Evolutionary conservation across 2,888 invertebrate genomes (phyloP), one percentile per base, ranked within the genome.

Genomic region (Tipula confusa): DNA sequence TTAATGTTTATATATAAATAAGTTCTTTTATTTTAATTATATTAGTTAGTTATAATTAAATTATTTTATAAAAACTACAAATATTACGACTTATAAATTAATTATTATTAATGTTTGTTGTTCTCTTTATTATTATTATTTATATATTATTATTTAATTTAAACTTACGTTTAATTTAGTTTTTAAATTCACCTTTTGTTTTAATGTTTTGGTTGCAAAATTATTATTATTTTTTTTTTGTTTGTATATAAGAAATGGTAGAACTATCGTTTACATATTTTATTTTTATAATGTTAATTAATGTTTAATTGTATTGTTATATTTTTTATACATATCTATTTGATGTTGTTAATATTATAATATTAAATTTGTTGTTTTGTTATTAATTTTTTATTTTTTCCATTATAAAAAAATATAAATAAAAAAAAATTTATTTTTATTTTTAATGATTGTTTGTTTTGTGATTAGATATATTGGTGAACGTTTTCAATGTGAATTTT

Each of bases 31-130:
- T 64, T 64, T 64, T 64, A 64, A 7, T 64, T 24, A 24, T 43
- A 15, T 9, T 36, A 9, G n/a, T n/a, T n/a, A n/a, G n/a, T n/a
- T n/a, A n/a, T 9, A 6, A 36, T 64, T 64, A 64, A 64, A 64
- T 64, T 64, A 64, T 64, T 64, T 24, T 64, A 64, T 64, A 64
- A 64, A 64, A 64, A 64, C 64, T 64, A 64, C 64, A 64, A 64
- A 64, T 64, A 64, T 64, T 64, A 64, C 64, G 64, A 24, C 64
- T 64, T 64, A 43, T 43, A 43, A 24, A 43, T 64, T 64, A 64
- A 64, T 64, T 64, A 64, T 24, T 64, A 64, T 64, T 24, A 24
- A 64, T 64, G 24, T 64, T 64, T 64, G 64, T 64, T 64, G 64
- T 64, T 64, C 24, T 64, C 24, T 64, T 64, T 64, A 24, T 64